These are phyloP conservation scores for Limulus polyphemus DNA, from an alignment of 2,888 invertebrate species.

Conservation along the genomic window DNA sequence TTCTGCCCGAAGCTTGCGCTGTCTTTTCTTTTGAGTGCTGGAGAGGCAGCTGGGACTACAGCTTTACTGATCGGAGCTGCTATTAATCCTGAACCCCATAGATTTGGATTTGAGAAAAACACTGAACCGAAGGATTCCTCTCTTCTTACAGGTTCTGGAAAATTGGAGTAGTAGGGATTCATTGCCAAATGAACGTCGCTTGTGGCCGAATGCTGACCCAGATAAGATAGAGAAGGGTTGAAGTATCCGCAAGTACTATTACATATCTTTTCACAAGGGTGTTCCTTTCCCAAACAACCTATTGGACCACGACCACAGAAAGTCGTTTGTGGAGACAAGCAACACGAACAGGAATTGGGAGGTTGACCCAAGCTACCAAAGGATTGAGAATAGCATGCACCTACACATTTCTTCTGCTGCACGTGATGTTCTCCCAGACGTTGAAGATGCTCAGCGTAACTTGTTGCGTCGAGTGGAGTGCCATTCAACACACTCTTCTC, in stretches of 20 bases:
- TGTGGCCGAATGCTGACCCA: slow-evolving; percentile 5
- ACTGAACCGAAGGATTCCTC: too few relatives aligned
- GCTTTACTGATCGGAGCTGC: background rate
- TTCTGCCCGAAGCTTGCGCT: background rate
- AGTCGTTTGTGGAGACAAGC: slow-evolving; percentile 16
- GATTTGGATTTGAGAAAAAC: too few relatives aligned
- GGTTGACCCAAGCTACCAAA: slow-evolving; percentile 13
- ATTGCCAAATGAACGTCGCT: too few relatives aligned
- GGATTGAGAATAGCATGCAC: slow-evolving; percentile 11
- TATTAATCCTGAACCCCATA: background rate
- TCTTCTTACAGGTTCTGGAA: too few relatives aligned
- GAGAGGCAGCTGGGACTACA: background rate
- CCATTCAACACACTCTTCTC: slow-evolving; percentile 13
- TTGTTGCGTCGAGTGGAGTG: slow-evolving; percentile 11
- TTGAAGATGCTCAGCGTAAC: slow-evolving; percentile 20
- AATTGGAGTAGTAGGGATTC: too few relatives aligned
- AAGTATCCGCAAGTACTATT: slow-evolving; percentile 5
- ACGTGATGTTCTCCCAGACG: slow-evolving; percentile 14
- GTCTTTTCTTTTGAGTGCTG: slow-evolving; percentile 1
- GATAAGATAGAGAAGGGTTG: slow-evolving; percentile 9
- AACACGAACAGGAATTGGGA: slow-evolving; percentile 16
- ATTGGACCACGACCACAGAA: slow-evolving; percentile 19
- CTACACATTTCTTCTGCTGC: slow-evolving; percentile 14
- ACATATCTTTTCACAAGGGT: slow-evolving; percentile 12
- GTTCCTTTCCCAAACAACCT: slow-evolving; percentile 15